These are phyloP conservation scores for Stegodyphus mimosarum DNA, from an alignment of 1,140 invertebrate genomes.

Conservation along the genomic window DNA sequence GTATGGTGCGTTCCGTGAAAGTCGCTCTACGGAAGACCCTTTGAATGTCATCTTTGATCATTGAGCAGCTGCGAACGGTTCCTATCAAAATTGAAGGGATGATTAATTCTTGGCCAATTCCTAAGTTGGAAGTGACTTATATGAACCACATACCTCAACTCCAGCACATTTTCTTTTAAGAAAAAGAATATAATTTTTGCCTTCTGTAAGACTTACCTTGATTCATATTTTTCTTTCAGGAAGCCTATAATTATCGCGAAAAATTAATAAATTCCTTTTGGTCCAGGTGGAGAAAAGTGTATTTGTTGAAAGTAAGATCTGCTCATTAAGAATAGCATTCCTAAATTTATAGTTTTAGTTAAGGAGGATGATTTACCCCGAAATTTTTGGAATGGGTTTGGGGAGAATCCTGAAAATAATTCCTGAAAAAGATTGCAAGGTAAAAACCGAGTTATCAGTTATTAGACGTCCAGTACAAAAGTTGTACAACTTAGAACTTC, in stretches of 20 bases:
- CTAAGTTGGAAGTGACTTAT: conserved; percentile 64
- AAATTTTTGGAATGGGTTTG: conserved; percentile 10
- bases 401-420: too few species aligned
- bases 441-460: too few species aligned
- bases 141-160: conserved; percentile 65
- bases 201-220: conserved; percentile 1
- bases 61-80: conserved; percentile 64
- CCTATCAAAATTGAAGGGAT: conserved; percentile 66
- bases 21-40: neutral
- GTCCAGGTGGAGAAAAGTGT: conserved; percentile 5
- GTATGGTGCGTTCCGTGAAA: conserved; percentile 1
- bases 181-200: neutral
- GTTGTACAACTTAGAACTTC: too few species aligned
- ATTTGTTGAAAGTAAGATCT: conserved; percentile 3
- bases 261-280: conserved; percentile 4
- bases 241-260: neutral
- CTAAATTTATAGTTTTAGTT: conserved; percentile 1
- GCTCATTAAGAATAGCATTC: neutral
- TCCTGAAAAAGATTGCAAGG: too few species aligned
- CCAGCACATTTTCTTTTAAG: conserved; percentile 56
- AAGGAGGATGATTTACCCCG: neutral
- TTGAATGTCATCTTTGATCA: conserved; percentile 61
- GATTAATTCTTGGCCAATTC: conserved; percentile 67
- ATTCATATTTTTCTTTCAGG: conserved; percentile 1
- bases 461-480: too few species aligned